Evolutionary conservation across 2,113 vertebrate genomes (phyloP), one percentile per base, ranked within the genome.

Genomic region (Oreochromis aureus): DNA sequence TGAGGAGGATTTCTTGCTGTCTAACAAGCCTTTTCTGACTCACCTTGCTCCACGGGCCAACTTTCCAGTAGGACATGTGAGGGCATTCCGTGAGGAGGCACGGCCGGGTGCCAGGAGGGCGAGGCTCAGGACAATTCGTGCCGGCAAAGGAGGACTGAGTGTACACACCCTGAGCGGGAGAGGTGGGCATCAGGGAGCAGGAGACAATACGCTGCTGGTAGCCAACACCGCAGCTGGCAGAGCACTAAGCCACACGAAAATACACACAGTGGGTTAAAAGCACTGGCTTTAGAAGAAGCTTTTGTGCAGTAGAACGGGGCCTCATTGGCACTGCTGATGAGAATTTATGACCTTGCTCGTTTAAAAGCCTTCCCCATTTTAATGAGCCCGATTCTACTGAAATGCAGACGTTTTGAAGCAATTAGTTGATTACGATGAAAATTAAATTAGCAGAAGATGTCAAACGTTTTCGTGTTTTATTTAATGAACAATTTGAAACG

Each of bases 1-100:
- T 51, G 1, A 34, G 79, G 36, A 82, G 80, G 69, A 80, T 86
- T 79, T 83, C 58, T 83, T 18, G 2, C 36, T 19, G 55, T 41
- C n/a, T 30, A 58, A 86, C 10, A 55, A 80, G 76, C 7, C 2
- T 7, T 83, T 80, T 91, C 19, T 79, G 54, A 36, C 71, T 85
- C 81, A 94, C 94, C 97, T 97, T 95, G 93, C 96, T 97, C 98
- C 98, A 99, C 4, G 95, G 96, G 6, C 98, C 97, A 76, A 96
- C 96, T 93, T 96, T 97, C 98, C 98, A 99, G 36, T 95, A 96
- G 53, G 95, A 95, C 46, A 90, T 79, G 56, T 96, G 93, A 7
- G 95, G 94, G 59, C 98, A 99, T 58, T 94, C 95, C 13, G 82
- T 91, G 51, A 97, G 83, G 56, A 96, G 94, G 32, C 98, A 99